Evolutionary conservation across 2,888 invertebrate genomes (phyloP), one percentile per base, ranked within the genome.

Genomic region (Blastobasis adustella): DNA sequence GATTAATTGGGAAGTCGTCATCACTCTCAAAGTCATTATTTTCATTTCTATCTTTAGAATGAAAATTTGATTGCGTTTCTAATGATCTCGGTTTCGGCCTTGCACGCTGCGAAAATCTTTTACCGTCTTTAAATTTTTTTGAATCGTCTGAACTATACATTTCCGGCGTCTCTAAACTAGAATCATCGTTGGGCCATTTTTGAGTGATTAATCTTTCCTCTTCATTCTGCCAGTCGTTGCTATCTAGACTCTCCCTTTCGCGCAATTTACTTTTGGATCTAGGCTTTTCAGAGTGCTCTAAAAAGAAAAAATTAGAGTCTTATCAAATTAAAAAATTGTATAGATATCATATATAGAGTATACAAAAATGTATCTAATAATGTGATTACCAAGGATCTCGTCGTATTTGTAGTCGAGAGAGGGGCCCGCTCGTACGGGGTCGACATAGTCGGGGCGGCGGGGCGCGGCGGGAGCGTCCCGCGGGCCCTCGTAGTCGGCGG

Each of bases 401-500:
- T 79, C 77, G 57, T 76, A 79, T 58, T 78, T 79, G 60, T 84
- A 84, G 62, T 84, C 82, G 38, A 71, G 67, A n/a, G 72, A 10
- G 71, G 71, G 49, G 79, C 81, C 4, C 69, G 75, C 46, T 79
- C 67, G 49, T 67, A 10, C 9, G 42, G 9, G 77, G 5, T 74
- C 77, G 44, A 61, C 68, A 56, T 83, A 82, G 50, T 81, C 81
- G 6, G 75, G 75, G 5, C 59, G 59, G 48, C 50, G 51, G 38
- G 53, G n/a, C 54, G 58, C 52, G 52, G 53, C 46, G 49, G 53
- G 50, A 51, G 45, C 46, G 43, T 65, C 69, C 10, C 54, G 63
- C 1, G 57, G 61, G 8, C 56, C 59, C 9, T 76, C 76, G 55
- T 79, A 77, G 36, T 74, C 76, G 47, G 57, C 60, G 38, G 60